These are phyloP conservation scores for Toxonevra muliebris DNA, from an alignment of 2,888 invertebrate species.

Conservation along the genomic window DNA sequence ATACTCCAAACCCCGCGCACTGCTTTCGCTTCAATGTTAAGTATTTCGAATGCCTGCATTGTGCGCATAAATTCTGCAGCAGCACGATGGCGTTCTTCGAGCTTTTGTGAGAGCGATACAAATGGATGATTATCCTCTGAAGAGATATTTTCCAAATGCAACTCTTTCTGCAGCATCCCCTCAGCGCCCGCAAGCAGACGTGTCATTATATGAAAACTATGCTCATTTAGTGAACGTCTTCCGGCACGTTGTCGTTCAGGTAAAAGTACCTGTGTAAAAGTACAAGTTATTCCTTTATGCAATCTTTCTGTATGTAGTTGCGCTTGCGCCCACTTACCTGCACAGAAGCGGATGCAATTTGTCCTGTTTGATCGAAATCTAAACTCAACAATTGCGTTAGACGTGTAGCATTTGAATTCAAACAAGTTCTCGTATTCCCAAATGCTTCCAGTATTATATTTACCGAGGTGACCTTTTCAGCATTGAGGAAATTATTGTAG, in stretches of 20 bases:
- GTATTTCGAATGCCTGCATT: slow-evolving; percentile 77
- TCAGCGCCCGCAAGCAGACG: slow-evolving; percentile 77
- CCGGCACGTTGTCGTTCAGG: slow-evolving; percentile 81
- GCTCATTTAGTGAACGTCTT: slow-evolving; percentile 71
- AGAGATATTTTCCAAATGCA: slow-evolving; percentile 80
- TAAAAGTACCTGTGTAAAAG: slow-evolving; percentile 74
- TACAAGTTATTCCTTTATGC: not conserved
- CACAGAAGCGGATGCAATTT: slow-evolving; percentile 87
- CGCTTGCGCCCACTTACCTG: slow-evolving; percentile 69
- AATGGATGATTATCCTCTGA: slow-evolving; percentile 78
- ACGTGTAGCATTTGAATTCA: slow-evolving; percentile 88
- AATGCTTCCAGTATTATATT: slow-evolving; percentile 89
- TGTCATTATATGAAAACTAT: slow-evolving; percentile 66
- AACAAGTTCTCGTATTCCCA: slow-evolving; percentile 85
- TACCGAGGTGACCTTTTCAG: slow-evolving; percentile 85
- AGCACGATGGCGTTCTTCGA: slow-evolving; percentile 82
- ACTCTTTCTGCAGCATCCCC: slow-evolving; percentile 80
- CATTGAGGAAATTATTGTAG: slow-evolving; percentile 78
- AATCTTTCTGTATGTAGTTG: not conserved
- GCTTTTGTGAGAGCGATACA: slow-evolving; percentile 79
- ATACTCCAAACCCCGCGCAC: slow-evolving; percentile 86
- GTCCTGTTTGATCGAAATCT: slow-evolving; percentile 94
- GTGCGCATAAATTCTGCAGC: slow-evolving; percentile 84
- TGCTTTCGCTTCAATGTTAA: slow-evolving; percentile 81
- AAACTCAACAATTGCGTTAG: slow-evolving; percentile 92